Percentiles rank a stretch among this genome's conserved stretches.
Evolutionary conservation across 2,113 vertebrate species (phyloP).

Genomic region (Aphyosemion australe): DNA sequence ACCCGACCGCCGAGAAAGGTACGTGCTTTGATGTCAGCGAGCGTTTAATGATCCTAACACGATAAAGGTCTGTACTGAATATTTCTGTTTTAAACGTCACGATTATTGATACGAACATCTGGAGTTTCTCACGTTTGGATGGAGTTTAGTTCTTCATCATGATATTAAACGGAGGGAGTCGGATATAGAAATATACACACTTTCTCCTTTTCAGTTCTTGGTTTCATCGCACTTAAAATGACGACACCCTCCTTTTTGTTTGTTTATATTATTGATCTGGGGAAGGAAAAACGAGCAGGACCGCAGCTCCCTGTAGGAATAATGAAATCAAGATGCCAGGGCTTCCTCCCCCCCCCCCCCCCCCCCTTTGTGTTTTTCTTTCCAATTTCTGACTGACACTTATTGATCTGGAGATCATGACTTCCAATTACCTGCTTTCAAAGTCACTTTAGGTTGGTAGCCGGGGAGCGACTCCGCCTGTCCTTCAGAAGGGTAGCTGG

Average conservation of each 20-base stretch:
- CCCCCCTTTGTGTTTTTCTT: slow-evolving; percentile 24
- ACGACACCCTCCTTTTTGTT: slow-evolving; percentile 29
- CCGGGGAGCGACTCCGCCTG: slow-evolving; percentile 41
- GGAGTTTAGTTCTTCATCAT: no score
- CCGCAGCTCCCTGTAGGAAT: slow-evolving; percentile 32
- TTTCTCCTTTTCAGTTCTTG: background rate
- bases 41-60: no score
- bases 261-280: slow-evolving; percentile 35
- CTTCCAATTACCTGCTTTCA: slow-evolving; percentile 77
- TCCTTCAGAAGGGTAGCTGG: slow-evolving; percentile 44
- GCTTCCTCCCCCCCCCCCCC: slow-evolving; percentile 1
- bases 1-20: slow-evolving; percentile 90
- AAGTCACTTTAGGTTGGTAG: slow-evolving; percentile 70
- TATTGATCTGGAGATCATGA: slow-evolving; percentile 78
- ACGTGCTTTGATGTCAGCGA: slow-evolving; percentile 15
- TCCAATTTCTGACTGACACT: slow-evolving; percentile 63
- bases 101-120: no score
- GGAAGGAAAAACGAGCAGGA: slow-evolving; percentile 34
- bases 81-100: background rate
- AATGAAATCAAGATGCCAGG: slow-evolving; percentile 47
- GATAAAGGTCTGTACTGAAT: background rate
- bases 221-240: slow-evolving; percentile 13
- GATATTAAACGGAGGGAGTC: no score
- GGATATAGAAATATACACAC: no score
- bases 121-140: no score